A percentile compares a stretch with the other conserved stretches of the same genome.
Conservation (phyloP, 30 jellyfish, hydroid and myxozoan genomes). For the Pseudorhiza aurosa region DNA sequence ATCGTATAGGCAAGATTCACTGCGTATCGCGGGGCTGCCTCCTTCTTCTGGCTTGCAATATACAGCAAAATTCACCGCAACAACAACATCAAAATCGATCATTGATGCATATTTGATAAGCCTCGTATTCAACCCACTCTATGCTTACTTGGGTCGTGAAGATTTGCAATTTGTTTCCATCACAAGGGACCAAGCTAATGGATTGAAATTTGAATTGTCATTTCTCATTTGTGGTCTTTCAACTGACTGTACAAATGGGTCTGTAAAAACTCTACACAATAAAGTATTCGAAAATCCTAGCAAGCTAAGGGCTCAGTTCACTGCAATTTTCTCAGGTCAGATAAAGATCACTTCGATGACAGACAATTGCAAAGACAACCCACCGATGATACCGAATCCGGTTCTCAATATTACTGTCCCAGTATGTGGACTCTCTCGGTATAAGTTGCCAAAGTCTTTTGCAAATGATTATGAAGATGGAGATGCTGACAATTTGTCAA, state of each 20-base stretch:
- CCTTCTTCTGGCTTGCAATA: conserved; percentile 51
- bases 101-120: conserved; percentile 49
- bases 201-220: not conserved
- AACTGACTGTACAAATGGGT: conserved; percentile 35
- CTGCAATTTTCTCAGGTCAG: conserved; percentile 26
- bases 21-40: conserved; percentile 40
- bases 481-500: conserved; percentile 34
- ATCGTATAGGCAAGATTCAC: conserved; percentile 17
- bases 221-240: conserved; percentile 53
- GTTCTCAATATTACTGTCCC: conserved; percentile 50
- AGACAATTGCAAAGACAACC: conserved; percentile 82
- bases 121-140: conserved; percentile 23
- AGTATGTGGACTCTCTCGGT: conserved; percentile 76
- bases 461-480: conserved; percentile 86
- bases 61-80: conserved; percentile 28
- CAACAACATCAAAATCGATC: not conserved
- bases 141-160: conserved; percentile 14
- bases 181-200: conserved; percentile 23
- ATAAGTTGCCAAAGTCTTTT: conserved; percentile 44
- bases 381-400: conserved; percentile 73
- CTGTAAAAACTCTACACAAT: conserved; percentile 32
- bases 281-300: conserved; percentile 40
- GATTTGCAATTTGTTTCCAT: conserved; percentile 49
- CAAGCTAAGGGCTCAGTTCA: conserved; percentile 46
- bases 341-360: conserved; percentile 49